Conservation (phyloP, 2,888 invertebrate genomes). For the Slavum lentiscoides region DNA sequence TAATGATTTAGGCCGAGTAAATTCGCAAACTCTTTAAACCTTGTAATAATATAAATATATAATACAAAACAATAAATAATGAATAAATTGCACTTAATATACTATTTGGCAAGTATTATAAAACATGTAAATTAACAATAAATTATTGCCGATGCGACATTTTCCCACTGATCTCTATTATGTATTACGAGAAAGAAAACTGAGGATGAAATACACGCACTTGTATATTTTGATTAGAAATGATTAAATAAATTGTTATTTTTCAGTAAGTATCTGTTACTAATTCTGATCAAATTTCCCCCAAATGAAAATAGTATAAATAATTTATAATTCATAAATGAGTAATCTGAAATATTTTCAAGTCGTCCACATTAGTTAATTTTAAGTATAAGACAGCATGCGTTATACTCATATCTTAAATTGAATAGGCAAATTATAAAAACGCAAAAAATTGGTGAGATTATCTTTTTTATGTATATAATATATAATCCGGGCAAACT, state of each 20-base stretch:
- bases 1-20: background rate
- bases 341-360: no score
- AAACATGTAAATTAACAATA: background rate
- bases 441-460: constrained; percentile 3
- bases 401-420: background rate
- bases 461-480: background rate
- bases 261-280: no score
- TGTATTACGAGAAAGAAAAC: no score
- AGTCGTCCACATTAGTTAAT: no score
- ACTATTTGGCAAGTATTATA: background rate
- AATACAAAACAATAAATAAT: constrained; percentile 1
- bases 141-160: background rate
- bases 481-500: background rate
- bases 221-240: no score
- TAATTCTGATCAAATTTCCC: no score
- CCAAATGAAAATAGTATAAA: no score
- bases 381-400: no score
- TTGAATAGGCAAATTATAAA: background rate
- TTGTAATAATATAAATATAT: background rate
- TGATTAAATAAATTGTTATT: no score
- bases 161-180: no score
- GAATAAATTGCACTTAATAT: constrained; percentile 8
- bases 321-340: no score
- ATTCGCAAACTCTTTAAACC: constrained; percentile 12
- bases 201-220: no score